A percentile compares a stretch with the other conserved stretches of the same genome.
These are phyloP conservation scores for Dromiciops gliroides DNA, from an alignment of 2,113 vertebrate genomes.

Conservation along the genomic window DNA sequence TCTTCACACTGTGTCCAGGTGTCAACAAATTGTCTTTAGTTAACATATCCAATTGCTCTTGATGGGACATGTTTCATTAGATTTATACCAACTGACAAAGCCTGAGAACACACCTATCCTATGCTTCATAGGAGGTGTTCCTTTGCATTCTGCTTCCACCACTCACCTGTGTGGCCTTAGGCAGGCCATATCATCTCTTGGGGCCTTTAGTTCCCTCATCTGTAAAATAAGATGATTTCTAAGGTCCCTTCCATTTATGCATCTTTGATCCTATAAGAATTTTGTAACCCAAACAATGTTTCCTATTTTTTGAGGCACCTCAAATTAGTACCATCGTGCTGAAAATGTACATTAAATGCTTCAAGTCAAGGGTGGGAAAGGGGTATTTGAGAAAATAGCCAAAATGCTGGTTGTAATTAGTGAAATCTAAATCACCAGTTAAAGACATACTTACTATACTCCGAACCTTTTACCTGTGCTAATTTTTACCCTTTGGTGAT, in stretches of 20 bases:
- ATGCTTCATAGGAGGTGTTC: neutral
- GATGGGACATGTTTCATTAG: neutral
- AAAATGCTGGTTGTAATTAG: neutral
- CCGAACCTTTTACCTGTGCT: slow-evolving; percentile 46
- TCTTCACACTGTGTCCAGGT: neutral
- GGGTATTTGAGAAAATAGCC: neutral
- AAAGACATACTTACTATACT: neutral
- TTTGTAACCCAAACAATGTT: slow-evolving; percentile 3
- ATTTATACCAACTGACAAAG: slow-evolving; percentile 17
- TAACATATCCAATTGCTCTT: neutral
- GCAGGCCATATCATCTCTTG: neutral
- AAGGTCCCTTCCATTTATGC: neutral
- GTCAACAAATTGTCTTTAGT: neutral
- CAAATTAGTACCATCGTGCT: neutral
- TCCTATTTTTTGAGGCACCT: neutral
- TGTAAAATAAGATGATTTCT: neutral
- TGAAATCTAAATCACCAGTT: neutral
- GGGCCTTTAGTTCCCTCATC: neutral
- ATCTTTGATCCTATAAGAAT: slow-evolving; percentile 6
- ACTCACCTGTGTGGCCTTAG: neutral
- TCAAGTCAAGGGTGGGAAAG: neutral
- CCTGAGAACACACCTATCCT: neutral
- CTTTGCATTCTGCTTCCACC: neutral
- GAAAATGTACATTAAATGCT: neutral
- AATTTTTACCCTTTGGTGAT: slow-evolving; percentile 31